Percentiles rank a stretch among this genome's conserved stretches.
Evolutionary conservation across 2,113 vertebrate genomes (phyloP).

Genomic region (Mixornis gularis): DNA sequence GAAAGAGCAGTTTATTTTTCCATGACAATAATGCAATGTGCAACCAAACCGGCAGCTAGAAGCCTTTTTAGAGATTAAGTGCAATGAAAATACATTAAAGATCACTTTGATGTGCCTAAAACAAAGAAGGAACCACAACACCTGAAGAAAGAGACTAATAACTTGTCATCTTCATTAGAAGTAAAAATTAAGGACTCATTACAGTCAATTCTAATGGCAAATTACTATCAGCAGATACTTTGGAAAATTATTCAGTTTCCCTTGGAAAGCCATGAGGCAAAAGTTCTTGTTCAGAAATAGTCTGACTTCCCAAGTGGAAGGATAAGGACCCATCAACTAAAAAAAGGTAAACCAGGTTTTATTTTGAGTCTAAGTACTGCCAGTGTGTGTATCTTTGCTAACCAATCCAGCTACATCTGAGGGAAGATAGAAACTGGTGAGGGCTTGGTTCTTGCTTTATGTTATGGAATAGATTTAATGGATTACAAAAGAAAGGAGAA

Average conservation of each 20-base stretch:
- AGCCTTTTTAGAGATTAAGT: neutral
- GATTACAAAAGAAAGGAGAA: neutral
- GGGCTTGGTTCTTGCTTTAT: neutral
- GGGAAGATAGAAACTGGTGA: neutral
- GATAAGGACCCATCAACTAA: neutral
- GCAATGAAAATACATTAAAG: neutral
- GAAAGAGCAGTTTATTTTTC: neutral
- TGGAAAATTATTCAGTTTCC: neutral
- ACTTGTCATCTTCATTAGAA: neutral
- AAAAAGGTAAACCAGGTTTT: neutral
- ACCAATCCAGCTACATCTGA: neutral
- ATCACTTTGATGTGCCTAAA: neutral
- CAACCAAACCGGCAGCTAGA: accelerated
- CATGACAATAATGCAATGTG: neutral
- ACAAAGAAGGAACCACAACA: neutral
- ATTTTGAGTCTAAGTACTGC: neutral
- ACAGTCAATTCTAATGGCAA: neutral
- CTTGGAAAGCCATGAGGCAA: neutral
- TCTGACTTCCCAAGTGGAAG: neutral
- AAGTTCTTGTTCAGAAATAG: neutral
- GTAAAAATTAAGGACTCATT: neutral
- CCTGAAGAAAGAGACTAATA: neutral
- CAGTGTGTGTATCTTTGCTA: neutral
- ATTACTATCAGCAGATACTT: neutral
- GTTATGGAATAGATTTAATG: neutral